Base-by-base conservation (phyloP, 92 coral and sea anemone genomes). In the Siderastrea radians region DNA sequence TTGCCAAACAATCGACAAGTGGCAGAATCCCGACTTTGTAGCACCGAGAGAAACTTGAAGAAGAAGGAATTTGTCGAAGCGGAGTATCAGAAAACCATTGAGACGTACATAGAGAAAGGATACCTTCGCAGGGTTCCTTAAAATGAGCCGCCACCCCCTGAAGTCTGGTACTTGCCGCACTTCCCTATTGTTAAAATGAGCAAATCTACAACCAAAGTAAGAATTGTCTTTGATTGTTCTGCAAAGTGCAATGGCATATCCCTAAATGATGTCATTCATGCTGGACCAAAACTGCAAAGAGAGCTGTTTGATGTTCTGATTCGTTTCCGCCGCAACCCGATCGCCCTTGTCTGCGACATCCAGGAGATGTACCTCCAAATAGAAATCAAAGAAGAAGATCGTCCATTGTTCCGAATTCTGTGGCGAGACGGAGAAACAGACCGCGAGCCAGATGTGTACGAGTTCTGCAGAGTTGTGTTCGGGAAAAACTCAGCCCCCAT, bases 131-230 rank as follows among this genome's bases (percentile, higher is more conserved):
- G 81, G 55, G 80, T 88, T 43, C 75, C 84, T 4, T 65, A 60
- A 70, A 79, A 5, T 9, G 93, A 85, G 69, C 82, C 65, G 57
- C 53, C 82, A 43, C 89, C 93, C 67, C 80, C 90, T 46, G 83
- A 77, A 55, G 84, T 84, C 4, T 90, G 92, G 94, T 90, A 84
- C 55, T 61, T 90, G 12, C 90, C 90, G 19, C 93, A 93, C 75
- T 87, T 93, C 74, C 94, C 92, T 14, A 62, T 88, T 52, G 89
- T 94, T 3, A 79, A 88, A 15, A 78, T 88, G 94, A 89, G 79
- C 81, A 91, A 86, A 73, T 69, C 95, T 0, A 94, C 95, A 15
- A 88, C 94, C 16, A 91, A 94, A 69, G 91, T 94, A 13, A 74
- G 89, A 3, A 87, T 87, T 15, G 89, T 87, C 60, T 86, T 91